Percentiles rank a stretch among this genome's conserved stretches.
Evolutionary conservation across 2,797 vertebrate species (phyloP).

Genomic region (Tarsius wallacei): DNA sequence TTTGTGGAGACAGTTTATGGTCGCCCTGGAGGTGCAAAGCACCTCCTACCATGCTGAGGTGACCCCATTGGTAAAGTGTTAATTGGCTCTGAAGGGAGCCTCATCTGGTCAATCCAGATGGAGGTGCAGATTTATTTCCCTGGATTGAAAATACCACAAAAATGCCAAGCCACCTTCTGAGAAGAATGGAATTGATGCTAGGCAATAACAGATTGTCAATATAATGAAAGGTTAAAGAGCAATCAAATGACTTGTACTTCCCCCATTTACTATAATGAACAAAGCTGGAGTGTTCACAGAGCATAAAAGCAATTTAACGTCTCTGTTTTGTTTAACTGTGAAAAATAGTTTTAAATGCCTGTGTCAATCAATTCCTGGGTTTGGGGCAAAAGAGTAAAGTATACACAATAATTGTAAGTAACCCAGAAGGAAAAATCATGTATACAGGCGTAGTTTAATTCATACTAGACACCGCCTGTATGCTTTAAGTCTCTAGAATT

Average conservation of each 20-base stretch:
- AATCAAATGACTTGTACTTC: constrained; percentile 70
- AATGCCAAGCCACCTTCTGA: constrained; percentile 83
- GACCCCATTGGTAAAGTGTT: constrained; percentile 84
- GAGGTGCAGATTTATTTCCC: constrained; percentile 84
- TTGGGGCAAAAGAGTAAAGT: neutral
- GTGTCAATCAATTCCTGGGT: neutral
- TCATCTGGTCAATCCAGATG: constrained; percentile 87
- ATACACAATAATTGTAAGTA: constrained; percentile 55
- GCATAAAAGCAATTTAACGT: constrained; percentile 66
- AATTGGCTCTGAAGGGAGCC: constrained; percentile 87
- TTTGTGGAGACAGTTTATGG: constrained; percentile 82
- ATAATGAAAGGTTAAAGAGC: constrained; percentile 83
- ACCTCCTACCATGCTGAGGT: constrained; percentile 79
- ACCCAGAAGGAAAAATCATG: neutral
- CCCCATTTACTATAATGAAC: constrained; percentile 59
- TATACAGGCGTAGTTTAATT: constrained; percentile 39
- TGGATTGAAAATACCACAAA: constrained; percentile 83
- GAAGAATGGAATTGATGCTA: constrained; percentile 77
- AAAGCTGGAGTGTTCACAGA: constrained; percentile 62
- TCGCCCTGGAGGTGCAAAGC: constrained; percentile 86
- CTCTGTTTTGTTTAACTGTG: constrained; percentile 67
- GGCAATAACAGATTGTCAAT: constrained; percentile 83
- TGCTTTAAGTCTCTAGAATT: neutral
- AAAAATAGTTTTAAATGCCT: constrained; percentile 52
- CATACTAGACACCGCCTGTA: neutral